Conservation (phyloP, 1,140 invertebrate species). For the Papilio helenus region DNA sequence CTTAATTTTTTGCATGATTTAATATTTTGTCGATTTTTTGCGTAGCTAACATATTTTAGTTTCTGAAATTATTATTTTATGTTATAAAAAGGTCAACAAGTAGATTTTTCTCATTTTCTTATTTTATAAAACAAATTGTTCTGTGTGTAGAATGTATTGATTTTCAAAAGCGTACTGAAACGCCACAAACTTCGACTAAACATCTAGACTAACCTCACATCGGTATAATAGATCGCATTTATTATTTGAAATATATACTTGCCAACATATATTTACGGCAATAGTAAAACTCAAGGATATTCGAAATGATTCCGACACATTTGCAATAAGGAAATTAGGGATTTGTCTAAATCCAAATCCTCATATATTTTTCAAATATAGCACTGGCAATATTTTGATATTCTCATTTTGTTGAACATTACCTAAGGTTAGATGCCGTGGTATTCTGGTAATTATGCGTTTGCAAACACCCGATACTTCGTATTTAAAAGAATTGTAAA, state of each 20-base stretch:
- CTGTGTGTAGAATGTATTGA: not conserved
- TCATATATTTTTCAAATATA: constrained; percentile 1
- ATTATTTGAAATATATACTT: not conserved
- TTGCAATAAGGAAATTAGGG: constrained; percentile 1
- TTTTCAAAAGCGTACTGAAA: not conserved
- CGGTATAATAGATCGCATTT: not conserved
- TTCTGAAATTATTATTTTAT: no score
- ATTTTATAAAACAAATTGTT: no score
- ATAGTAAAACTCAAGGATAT: not conserved
- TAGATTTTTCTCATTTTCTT: no score
- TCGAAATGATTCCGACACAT: not conserved
- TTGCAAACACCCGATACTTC: no score
- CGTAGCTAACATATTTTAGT: not conserved
- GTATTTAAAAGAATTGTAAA: no score
- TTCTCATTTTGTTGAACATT: not conserved
- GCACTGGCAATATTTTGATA: not conserved
- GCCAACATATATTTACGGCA: not conserved
- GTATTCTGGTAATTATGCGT: not conserved
- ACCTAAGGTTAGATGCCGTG: not conserved
- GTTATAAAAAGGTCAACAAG: no score
- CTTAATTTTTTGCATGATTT: not conserved
- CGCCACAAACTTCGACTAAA: not conserved
- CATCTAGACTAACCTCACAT: not conserved
- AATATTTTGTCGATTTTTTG: not conserved
- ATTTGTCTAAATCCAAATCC: not conserved